These are phyloP conservation scores for Drosophila burlai DNA, from an alignment of 1,140 invertebrate genomes.

Conservation along the genomic window DNA sequence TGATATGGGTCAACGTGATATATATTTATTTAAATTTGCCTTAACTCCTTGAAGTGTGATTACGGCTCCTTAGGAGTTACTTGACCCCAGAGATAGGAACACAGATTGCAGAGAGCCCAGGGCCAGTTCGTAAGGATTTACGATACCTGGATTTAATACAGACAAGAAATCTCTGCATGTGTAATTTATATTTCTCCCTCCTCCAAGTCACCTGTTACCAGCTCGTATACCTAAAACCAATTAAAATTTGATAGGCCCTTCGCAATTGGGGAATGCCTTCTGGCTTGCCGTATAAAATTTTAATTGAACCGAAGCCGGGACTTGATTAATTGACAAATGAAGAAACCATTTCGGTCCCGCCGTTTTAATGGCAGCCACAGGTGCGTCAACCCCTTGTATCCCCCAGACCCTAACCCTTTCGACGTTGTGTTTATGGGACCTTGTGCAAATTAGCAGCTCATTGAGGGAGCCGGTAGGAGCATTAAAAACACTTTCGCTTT, in stretches of 20 bases:
- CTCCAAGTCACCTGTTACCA: conserved; percentile 4
- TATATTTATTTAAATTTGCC: conserved; percentile 40
- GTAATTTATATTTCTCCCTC: conserved; percentile 14
- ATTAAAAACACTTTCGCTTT: conserved; percentile 62
- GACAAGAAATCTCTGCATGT: neutral
- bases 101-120: neutral
- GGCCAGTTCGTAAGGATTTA: neutral
- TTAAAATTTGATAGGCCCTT: conserved; percentile 48
- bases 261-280: conserved; percentile 10
- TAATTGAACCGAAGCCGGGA: conserved; percentile 40
- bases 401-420: neutral
- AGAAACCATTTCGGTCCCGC: conserved; percentile 33
- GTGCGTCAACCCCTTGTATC: conserved; percentile 7
- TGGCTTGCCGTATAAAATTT: conserved; percentile 30
- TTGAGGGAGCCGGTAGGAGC: conserved; percentile 42
- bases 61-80: conserved; percentile 7
- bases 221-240: conserved; percentile 34
- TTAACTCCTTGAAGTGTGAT: conserved; percentile 15
- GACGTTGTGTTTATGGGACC: conserved; percentile 35
- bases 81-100: conserved; percentile 4
- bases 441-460: conserved; percentile 62
- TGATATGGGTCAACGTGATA: conserved; percentile 44
- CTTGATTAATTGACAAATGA: conserved; percentile 61
- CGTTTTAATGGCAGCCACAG: conserved; percentile 58
- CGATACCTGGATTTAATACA: neutral